Conservation (phyloP, 1,140 invertebrate genomes). For the Pseudobourletiella spinata region DNA sequence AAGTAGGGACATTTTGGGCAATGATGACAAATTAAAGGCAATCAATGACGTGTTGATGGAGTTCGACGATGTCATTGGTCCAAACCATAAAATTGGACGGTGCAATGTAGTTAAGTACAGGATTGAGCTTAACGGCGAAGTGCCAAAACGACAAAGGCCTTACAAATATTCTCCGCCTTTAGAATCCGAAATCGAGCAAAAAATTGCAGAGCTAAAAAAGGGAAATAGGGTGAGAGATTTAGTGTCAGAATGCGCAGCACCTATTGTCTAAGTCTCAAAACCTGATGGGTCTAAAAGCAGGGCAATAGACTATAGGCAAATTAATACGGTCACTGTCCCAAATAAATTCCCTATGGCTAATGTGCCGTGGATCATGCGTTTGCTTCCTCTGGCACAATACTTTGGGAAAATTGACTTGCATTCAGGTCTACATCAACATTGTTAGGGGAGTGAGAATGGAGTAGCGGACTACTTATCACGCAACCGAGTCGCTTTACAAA, state of each 20-base stretch:
- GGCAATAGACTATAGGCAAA: constrained; percentile 2
- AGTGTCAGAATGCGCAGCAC: constrained; percentile 6
- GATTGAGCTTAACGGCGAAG: background rate
- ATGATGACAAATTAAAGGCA: no score
- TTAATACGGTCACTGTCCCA: constrained; percentile 12
- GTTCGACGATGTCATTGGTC: background rate
- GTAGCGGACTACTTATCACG: constrained; percentile 21
- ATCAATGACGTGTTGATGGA: no score
- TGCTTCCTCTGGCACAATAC: constrained; percentile 5
- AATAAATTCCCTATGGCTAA: constrained; percentile 24
- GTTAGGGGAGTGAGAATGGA: constrained; percentile 36
- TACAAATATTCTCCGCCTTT: background rate
- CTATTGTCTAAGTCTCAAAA: constrained; percentile 17
- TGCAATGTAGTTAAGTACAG: background rate
- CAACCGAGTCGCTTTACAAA: constrained; percentile 15
- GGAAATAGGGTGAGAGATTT: constrained; percentile 11
- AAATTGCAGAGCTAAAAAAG: background rate
- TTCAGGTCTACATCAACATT: no score
- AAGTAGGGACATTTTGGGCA: no score
- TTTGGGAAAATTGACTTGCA: constrained; percentile 18
- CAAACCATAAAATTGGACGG: background rate
- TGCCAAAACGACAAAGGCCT: background rate
- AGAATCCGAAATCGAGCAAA: background rate
- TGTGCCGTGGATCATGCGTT: constrained; percentile 9
- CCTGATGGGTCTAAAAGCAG: constrained; percentile 12